A percentile compares a stretch with the other conserved stretches of the same genome.
phyloP scores from a whole-genome alignment of 2,113 vertebrate species.

The Mastomys coucha region DNA sequence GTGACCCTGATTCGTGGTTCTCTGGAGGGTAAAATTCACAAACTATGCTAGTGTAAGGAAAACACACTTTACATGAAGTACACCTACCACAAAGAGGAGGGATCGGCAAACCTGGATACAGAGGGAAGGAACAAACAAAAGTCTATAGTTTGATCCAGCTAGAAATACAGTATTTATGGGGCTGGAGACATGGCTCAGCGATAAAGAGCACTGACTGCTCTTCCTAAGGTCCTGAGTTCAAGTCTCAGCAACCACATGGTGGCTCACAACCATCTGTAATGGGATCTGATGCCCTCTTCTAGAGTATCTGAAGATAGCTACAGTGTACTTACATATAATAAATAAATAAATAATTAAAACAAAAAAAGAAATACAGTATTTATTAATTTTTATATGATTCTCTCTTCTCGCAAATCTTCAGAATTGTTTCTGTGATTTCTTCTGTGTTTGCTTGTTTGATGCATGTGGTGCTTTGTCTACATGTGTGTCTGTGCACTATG shows the following conservation, averaged over 20 bases:
- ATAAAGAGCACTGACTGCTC: no score
- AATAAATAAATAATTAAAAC: no score
- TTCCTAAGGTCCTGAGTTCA: no score
- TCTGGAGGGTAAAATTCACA: neutral
- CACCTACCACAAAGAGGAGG: neutral
- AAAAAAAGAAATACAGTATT: no score
- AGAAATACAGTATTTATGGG: constrained; percentile 25
- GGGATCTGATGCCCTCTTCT: no score
- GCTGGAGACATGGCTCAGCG: no score
- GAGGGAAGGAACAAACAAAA: neutral
- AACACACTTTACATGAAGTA: neutral
- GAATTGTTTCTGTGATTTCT: neutral
- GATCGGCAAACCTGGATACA: neutral
- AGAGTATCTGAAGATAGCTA: no score
- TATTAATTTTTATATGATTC: neutral
- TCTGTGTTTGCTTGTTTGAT: neutral
- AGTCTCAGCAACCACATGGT: no score
- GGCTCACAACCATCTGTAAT: no score
- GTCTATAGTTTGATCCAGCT: neutral
- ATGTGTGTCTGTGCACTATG: neutral
- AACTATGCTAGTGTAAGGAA: neutral
- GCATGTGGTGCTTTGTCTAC: neutral
- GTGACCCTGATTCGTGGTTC: neutral
- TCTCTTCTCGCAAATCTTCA: neutral
- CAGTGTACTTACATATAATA: no score